Percentiles rank a stretch among this genome's conserved stretches.
Evolutionary conservation across 2,888 invertebrate genomes (phyloP).

Genomic region (Eristalinus aeneus): DNA sequence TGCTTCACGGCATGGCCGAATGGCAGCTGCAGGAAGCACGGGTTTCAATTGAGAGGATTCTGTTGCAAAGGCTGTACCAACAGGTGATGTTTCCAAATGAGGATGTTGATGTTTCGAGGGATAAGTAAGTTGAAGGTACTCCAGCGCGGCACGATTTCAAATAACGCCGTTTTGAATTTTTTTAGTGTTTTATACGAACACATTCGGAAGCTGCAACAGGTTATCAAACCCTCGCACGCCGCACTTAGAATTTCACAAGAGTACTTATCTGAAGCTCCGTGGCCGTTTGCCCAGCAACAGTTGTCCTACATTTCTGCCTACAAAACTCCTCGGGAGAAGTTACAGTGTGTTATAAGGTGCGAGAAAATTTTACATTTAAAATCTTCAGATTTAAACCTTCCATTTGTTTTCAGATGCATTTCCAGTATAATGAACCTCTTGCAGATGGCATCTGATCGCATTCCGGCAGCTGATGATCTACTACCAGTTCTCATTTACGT

Average conservation of each 20-base stretch:
- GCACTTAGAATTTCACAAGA: slow-evolving; percentile 91
- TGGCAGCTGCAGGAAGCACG: slow-evolving; percentile 89
- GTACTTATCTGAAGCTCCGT: slow-evolving; percentile 95
- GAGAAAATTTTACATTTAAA: no score
- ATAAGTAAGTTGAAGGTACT: slow-evolving; percentile 85
- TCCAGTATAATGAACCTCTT: slow-evolving; percentile 96
- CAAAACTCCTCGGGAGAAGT: slow-evolving; percentile 93
- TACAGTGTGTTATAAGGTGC: slow-evolving; percentile 80
- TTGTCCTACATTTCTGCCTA: slow-evolving; percentile 94
- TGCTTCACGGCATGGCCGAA: slow-evolving; percentile 85
- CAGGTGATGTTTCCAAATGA: slow-evolving; percentile 98
- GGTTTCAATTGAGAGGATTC: slow-evolving; percentile 92
- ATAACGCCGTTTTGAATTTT: slow-evolving; percentile 24
- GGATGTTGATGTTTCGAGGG: slow-evolving; percentile 95
- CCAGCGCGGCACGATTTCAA: not conserved
- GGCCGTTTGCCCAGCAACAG: slow-evolving; percentile 96
- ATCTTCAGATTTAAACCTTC: not conserved
- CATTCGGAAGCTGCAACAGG: slow-evolving; percentile 89
- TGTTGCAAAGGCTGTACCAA: slow-evolving; percentile 94
- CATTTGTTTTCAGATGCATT: slow-evolving; percentile 85
- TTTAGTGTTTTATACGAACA: slow-evolving; percentile 92
- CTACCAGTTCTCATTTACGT: slow-evolving; percentile 98
- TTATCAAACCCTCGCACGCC: slow-evolving; percentile 90
- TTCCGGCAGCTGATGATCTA: slow-evolving; percentile 96
- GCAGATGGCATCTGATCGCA: slow-evolving; percentile 89